Evolutionary conservation across 2,797 vertebrate genomes (phyloP).

Genomic region (Clarias platycephalus): DNA sequence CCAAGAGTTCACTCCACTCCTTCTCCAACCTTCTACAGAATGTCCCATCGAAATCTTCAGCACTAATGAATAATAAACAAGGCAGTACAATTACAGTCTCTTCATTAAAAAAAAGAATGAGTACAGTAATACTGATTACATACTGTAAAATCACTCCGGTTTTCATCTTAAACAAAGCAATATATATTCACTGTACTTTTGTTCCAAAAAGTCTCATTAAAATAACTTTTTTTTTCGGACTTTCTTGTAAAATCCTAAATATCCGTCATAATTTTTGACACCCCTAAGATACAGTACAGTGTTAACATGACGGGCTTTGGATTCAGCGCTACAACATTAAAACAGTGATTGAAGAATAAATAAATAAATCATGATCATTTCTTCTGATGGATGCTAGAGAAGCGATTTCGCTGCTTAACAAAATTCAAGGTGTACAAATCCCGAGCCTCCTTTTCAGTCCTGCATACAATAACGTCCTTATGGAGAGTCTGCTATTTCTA

Average conservation of each 20-base stretch:
- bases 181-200: not conserved
- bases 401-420: not conserved
- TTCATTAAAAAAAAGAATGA: not conserved
- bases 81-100: not conserved
- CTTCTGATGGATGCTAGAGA: not conserved
- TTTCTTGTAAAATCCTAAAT: not conserved
- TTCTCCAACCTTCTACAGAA: constrained; percentile 62
- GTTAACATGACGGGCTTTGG: too few species aligned
- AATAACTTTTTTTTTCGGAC: not conserved
- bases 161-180: not conserved
- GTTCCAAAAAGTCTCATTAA: not conserved
- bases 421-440: not conserved
- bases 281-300: not conserved
- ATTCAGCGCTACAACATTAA: not conserved
- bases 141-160: too few species aligned
- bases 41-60: not conserved
- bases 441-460: not conserved
- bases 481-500: constrained; percentile 7
- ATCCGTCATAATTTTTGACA: not conserved
- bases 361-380: not conserved
- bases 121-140: too few species aligned
- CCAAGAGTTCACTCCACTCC: constrained; percentile 48
- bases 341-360: not conserved
- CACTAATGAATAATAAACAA: not conserved
- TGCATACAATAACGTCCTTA: not conserved